These are phyloP conservation scores for Abscondita cerata DNA, from an alignment of 2,888 invertebrate species.

Conservation along the genomic window DNA sequence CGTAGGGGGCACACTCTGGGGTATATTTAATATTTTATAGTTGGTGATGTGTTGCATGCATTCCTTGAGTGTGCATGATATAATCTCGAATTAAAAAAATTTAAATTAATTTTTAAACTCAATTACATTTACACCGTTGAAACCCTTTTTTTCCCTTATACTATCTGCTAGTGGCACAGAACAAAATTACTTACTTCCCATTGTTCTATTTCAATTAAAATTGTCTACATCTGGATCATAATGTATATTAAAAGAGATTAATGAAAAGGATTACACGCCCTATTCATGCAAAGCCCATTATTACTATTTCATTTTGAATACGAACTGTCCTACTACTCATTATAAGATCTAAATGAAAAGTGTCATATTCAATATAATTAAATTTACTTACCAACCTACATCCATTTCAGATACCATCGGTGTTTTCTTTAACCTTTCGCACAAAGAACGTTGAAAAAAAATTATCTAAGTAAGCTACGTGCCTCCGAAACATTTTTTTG, in stretches of 20 bases:
- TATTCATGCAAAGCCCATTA: slow-evolving; percentile 22
- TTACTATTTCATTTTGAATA: slow-evolving; percentile 22
- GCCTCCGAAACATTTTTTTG: too few species aligned
- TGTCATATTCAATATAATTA: slow-evolving; percentile 3
- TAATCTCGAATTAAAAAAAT: slow-evolving; percentile 29
- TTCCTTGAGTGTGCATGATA: slow-evolving; percentile 36
- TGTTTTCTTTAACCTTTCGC: too few species aligned
- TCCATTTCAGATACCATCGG: too few species aligned
- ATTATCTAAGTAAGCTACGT: too few species aligned
- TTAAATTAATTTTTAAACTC: slow-evolving; percentile 24
- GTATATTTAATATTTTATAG: slow-evolving; percentile 28
- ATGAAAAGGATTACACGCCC: slow-evolving; percentile 27
- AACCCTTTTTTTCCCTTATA: neutral
- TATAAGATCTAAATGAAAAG: neutral
- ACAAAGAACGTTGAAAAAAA: too few species aligned
- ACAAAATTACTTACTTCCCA: slow-evolving; percentile 38
- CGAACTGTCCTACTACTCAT: slow-evolving; percentile 15
- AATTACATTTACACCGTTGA: slow-evolving; percentile 11
- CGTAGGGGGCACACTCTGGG: slow-evolving; percentile 12
- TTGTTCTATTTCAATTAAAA: slow-evolving; percentile 47
- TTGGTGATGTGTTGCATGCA: slow-evolving; percentile 35
- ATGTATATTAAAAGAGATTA: slow-evolving; percentile 31
- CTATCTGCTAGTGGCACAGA: slow-evolving; percentile 1
- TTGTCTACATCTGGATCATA: slow-evolving; percentile 36
- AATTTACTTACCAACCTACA: neutral